Conservation (phyloP, 35 echinoderm and acorn worm genomes). For the Chiridota heheva region DNA sequence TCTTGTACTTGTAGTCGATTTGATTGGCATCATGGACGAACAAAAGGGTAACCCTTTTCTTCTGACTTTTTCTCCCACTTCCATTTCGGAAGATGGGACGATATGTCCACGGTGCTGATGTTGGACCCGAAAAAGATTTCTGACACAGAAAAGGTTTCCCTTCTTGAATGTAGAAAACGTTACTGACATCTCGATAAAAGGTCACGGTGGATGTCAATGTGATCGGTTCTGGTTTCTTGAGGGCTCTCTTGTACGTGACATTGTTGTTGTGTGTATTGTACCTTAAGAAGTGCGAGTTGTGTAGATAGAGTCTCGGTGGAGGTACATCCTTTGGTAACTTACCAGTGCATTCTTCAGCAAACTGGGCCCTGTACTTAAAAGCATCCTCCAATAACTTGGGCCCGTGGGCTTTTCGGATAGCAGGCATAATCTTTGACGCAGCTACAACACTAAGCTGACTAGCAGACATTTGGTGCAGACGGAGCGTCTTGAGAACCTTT, state of each 20-base stretch:
- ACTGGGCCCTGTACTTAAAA: slow-evolving; percentile 30
- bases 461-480: slow-evolving; percentile 64
- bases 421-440: slow-evolving; percentile 24
- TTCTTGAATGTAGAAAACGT: slow-evolving; percentile 28
- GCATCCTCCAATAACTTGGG: slow-evolving; percentile 23
- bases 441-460: slow-evolving; percentile 27
- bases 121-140: slow-evolving; percentile 11
- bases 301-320: slow-evolving; percentile 23
- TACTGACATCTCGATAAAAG: slow-evolving; percentile 28
- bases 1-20: slow-evolving; percentile 19
- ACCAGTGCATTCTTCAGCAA: slow-evolving; percentile 43
- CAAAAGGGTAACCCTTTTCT: slow-evolving; percentile 40
- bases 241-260: slow-evolving; percentile 26
- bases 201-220: slow-evolving; percentile 26
- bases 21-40: slow-evolving; percentile 33
- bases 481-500: slow-evolving; percentile 30
- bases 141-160: slow-evolving; percentile 36
- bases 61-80: slow-evolving; percentile 14
- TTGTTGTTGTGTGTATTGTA: slow-evolving; percentile 36
- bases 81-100: slow-evolving; percentile 24
- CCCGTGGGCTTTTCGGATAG: slow-evolving; percentile 27
- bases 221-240: slow-evolving; percentile 38
- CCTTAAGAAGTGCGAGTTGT: slow-evolving; percentile 38
- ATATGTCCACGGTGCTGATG: slow-evolving; percentile 21
- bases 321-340: slow-evolving; percentile 41